Percentiles rank a stretch among this genome's conserved stretches.
Evolutionary conservation across 1,140 invertebrate species (phyloP).

Genomic region (Caligus rogercresseyi): DNA sequence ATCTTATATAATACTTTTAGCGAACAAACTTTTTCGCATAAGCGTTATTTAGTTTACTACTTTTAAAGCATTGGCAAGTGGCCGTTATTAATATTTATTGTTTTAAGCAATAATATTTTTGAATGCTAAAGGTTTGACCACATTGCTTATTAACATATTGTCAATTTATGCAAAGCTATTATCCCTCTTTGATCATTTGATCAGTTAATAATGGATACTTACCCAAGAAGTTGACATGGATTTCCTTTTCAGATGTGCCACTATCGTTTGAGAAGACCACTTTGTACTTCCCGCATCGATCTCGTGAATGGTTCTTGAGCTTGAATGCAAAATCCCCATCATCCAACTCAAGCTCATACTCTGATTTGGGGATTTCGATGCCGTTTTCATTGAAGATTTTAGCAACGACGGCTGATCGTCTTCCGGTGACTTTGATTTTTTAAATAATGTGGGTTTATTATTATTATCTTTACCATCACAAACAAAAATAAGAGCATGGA

Average conservation of each 20-base stretch:
- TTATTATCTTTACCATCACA: no score
- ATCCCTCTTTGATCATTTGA: no score
- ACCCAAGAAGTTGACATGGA: conserved; percentile 22
- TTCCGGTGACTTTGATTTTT: conserved; percentile 50
- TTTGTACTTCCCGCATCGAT: not conserved
- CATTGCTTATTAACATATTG: no score
- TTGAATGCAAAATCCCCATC: conserved; percentile 75
- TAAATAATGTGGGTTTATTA: not conserved
- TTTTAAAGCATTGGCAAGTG: no score
- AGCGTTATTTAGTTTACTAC: no score
- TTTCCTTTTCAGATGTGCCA: not conserved
- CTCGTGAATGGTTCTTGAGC: conserved; percentile 53
- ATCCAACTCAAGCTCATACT: conserved; percentile 67
- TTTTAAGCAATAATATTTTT: no score
- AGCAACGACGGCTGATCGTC: conserved; percentile 63
- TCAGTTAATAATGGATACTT: conserved; percentile 6
- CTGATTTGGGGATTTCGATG: conserved; percentile 61
- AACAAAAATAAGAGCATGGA: conserved; percentile 23
- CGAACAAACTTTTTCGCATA: no score
- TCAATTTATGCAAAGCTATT: no score
- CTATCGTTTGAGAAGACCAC: conserved; percentile 5
- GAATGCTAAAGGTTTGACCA: no score
- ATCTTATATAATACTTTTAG: no score
- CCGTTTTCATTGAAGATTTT: conserved; percentile 66
- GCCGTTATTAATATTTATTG: no score